These are phyloP conservation scores for Spermophilus dauricus DNA, from an alignment of 2,113 vertebrate genomes.

Conservation along the genomic window DNA sequence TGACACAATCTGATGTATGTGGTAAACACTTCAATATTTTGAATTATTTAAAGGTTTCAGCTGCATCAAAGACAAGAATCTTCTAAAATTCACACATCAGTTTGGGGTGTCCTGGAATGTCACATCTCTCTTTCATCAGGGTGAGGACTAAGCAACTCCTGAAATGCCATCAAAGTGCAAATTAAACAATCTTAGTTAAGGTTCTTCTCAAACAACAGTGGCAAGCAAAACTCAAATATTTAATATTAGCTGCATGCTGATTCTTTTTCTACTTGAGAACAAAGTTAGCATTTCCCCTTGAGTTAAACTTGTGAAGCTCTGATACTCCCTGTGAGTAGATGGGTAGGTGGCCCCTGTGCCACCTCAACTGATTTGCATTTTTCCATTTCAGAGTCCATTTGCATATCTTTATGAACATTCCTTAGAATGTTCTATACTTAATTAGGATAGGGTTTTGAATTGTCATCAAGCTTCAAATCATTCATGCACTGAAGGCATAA, in stretches of 20 bases:
- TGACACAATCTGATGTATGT: not conserved
- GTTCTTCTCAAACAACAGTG: not conserved
- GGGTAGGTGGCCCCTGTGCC: not conserved
- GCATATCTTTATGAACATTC: slow-evolving; percentile 25
- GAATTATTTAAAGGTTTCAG: not conserved
- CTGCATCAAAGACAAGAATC: not conserved
- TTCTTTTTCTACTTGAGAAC: not conserved
- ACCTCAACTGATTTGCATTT: slow-evolving; percentile 33
- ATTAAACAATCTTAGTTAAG: slow-evolving; percentile 1
- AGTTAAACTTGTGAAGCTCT: slow-evolving; percentile 1
- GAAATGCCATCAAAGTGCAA: not conserved
- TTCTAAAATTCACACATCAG: not conserved
- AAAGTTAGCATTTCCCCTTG: not conserved
- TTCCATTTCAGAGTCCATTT: slow-evolving; percentile 47
- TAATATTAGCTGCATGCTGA: not conserved
- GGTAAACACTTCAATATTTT: not conserved
- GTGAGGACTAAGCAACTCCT: not conserved
- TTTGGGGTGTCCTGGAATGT: not conserved
- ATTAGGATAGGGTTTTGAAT: not conserved
- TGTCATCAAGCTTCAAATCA: slow-evolving; percentile 24
- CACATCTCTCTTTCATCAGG: not conserved
- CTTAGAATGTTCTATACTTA: slow-evolving; percentile 36
- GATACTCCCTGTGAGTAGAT: not conserved
- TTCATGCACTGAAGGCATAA: not conserved
- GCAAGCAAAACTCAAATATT: slow-evolving; percentile 40